Evolutionary conservation across 2,888 invertebrate genomes (phyloP), one percentile per base, ranked within the genome.

Genomic region (Tetragnatha montana): DNA sequence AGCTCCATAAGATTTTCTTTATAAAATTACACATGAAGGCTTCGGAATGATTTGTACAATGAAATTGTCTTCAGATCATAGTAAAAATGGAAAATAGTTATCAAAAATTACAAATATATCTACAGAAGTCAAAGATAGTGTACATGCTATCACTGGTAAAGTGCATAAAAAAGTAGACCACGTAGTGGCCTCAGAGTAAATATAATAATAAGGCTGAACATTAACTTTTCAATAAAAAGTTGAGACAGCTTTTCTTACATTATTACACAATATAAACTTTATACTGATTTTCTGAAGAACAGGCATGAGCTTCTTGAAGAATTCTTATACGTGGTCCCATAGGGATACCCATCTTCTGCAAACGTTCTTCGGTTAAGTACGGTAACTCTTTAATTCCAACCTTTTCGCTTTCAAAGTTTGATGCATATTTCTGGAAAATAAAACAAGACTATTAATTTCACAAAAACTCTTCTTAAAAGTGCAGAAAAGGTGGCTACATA

Each of bases 311-410:
- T 93, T 98, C 98, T 94, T 97, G 97, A 91, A 98, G 94, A 92
- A 98, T 98, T 92, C 98, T 95, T 93, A 97, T 95, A 91, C 98
- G 94, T 1, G 98, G 98, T 12, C 98, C 98, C 92, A 98, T 94
- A 0, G 98, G 98, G n/a, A 98, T 96, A 0, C 98, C 97, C 93
- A 98, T 95, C 89, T 97, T 97, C 92, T 97, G 96, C 7, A 98
- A 94, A 88, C 97, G 95, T 92, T 98, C 97, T 93, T 98, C 98
- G 0, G 96, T 97, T 92, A 98, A 95, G 94, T 97, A 98, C 0
- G 98, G 98, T 89, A 98, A 94, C 93, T 98, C 98, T 60, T 97
- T 96, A 94, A 98, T 97, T 8, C 97, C 97, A 83, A 92, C 92
- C 92, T 96, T 96, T 94, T 98, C 97, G 92, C 96, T 96, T 93